Conservation (phyloP, 2,113 vertebrate genomes). For the Megaleporinus macrocephalus region DNA sequence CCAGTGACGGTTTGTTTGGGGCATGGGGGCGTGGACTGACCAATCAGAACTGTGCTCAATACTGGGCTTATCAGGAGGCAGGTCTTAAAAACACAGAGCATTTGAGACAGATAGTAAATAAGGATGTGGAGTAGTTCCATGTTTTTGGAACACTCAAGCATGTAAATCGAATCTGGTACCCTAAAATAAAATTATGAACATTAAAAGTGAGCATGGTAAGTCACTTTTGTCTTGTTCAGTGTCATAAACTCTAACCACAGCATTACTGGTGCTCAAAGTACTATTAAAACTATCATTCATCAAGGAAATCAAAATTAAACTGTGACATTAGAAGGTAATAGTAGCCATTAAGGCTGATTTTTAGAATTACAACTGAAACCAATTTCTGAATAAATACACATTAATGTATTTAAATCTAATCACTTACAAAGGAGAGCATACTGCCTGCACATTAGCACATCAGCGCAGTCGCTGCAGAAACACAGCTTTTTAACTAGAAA, state of each 20-base stretch:
- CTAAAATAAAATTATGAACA: no score
- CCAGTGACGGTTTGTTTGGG: no score
- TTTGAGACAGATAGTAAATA: no score
- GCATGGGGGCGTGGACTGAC: no score
- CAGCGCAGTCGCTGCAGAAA: constrained; percentile 11
- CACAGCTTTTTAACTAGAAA: constrained; percentile 43
- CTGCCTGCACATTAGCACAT: constrained; percentile 25
- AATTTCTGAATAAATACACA: not conserved
- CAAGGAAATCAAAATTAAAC: not conserved
- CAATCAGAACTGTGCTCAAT: no score
- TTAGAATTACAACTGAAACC: not conserved
- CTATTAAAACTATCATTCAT: not conserved
- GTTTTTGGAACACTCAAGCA: no score
- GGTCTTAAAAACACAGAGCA: no score
- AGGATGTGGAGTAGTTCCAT: no score
- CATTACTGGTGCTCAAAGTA: not conserved
- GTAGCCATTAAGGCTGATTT: not conserved
- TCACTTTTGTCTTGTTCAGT: not conserved
- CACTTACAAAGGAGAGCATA: not conserved
- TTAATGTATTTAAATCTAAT: not conserved
- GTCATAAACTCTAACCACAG: not conserved
- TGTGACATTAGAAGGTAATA: not conserved
- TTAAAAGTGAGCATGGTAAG: no score
- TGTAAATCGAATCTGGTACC: no score
- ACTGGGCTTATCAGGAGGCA: no score